Conservation (phyloP, 2,797 vertebrate genomes). For the Tolypeutes matacus region DNA sequence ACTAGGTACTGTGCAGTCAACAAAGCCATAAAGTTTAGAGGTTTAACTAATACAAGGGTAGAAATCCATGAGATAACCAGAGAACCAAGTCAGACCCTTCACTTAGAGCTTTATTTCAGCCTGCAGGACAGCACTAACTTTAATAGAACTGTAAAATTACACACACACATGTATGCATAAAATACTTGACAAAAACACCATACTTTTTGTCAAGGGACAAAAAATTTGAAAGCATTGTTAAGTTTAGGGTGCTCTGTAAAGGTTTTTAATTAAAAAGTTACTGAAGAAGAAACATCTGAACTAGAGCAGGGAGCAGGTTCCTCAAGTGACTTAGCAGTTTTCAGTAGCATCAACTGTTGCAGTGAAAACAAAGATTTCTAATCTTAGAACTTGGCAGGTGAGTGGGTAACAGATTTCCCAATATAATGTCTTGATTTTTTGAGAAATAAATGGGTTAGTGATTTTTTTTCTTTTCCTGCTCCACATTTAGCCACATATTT, state of each 20-base stretch:
- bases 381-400: conserved; percentile 70
- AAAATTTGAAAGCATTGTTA: conserved; percentile 60
- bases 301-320: conserved; percentile 67
- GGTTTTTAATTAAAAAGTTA: conserved; percentile 68
- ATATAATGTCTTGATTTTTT: conserved; percentile 82
- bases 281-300: conserved; percentile 62
- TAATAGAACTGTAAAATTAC: conserved; percentile 5
- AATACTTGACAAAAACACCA: too few species aligned
- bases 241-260: conserved; percentile 64
- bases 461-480: conserved; percentile 66
- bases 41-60: conserved; percentile 40
- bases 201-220: not conserved
- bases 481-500: conserved; percentile 76
- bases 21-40: conserved; percentile 44
- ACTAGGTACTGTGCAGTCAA: not conserved
- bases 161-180: not conserved
- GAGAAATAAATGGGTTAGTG: conserved; percentile 82
- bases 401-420: conserved; percentile 78
- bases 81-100: conserved; percentile 11
- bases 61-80: conserved; percentile 51
- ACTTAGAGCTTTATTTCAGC: conserved; percentile 35
- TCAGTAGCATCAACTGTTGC: conserved; percentile 69
- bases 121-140: conserved; percentile 1
- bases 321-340: conserved; percentile 74
- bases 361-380: conserved; percentile 70